Percentiles rank a stretch among this genome's conserved stretches.
These are phyloP conservation scores for Dicyrtomina minuta DNA, from an alignment of 2,888 invertebrate species.

Conservation along the genomic window DNA sequence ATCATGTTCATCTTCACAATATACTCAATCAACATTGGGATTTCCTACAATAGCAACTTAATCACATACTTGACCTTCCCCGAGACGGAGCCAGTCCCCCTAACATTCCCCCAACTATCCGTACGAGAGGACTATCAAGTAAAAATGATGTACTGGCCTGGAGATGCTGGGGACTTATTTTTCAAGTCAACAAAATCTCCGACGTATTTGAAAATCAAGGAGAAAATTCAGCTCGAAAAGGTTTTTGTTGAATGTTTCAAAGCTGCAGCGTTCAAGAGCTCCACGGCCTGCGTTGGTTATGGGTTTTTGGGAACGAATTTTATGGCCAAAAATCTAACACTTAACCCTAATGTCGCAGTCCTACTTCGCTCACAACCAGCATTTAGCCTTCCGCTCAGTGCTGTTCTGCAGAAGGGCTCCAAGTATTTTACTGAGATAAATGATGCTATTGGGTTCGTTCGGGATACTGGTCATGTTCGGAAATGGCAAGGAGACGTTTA, in stretches of 20 bases:
- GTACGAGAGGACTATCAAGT: background rate
- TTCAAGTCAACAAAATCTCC: background rate
- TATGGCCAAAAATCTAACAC: constrained; percentile 15
- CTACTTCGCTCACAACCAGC: too few relatives aligned
- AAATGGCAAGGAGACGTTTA: background rate
- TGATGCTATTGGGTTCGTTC: background rate
- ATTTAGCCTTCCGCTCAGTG: background rate
- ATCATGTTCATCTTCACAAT: constrained; percentile 3
- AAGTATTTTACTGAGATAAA: background rate
- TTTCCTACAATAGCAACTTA: constrained; percentile 8
- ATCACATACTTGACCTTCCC: constrained; percentile 21
- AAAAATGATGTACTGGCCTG: background rate
- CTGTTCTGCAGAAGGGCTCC: constrained; percentile 1
- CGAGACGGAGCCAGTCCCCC: constrained; percentile 1
- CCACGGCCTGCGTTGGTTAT: constrained; percentile 9
- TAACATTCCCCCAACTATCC: background rate
- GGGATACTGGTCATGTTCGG: background rate
- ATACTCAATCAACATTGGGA: background rate
- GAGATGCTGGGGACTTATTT: background rate
- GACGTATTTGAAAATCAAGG: background rate
- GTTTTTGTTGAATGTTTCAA: background rate
- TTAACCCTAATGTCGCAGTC: background rate
- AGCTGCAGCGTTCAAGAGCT: background rate
- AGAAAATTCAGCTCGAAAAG: background rate
- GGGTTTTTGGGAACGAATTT: background rate